Evolutionary conservation across 2,797 vertebrate genomes (phyloP).

Genomic region (Pseudochaenichthys georgianus): DNA sequence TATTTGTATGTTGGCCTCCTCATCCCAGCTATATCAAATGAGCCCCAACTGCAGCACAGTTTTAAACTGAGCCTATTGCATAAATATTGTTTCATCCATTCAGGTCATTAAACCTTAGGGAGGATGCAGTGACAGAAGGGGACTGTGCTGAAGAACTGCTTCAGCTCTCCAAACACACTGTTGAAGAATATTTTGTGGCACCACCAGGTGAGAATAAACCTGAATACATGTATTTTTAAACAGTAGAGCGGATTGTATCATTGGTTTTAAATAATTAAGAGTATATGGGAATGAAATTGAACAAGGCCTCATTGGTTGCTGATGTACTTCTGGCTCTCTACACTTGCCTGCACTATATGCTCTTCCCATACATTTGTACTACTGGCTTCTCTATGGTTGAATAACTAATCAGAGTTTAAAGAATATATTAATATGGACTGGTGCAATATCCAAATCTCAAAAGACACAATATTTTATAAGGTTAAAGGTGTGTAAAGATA

Average conservation of each 20-base stretch:
- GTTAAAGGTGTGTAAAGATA: too few species aligned
- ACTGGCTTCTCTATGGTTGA: not conserved
- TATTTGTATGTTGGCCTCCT: not conserved
- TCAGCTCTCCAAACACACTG: slow-evolving; percentile 84
- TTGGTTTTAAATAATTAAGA: not conserved
- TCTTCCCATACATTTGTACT: not conserved
- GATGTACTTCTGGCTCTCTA: not conserved
- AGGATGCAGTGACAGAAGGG: slow-evolving; percentile 87
- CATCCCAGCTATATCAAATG: not conserved
- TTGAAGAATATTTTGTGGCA: slow-evolving; percentile 96
- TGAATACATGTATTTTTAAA: not conserved
- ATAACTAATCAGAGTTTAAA: too few species aligned
- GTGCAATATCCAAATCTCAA: too few species aligned
- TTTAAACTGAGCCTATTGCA: not conserved
- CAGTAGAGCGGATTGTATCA: not conserved
- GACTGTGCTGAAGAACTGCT: slow-evolving; percentile 88
- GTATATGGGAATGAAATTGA: not conserved
- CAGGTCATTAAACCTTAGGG: slow-evolving; percentile 90
- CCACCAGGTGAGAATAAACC: slow-evolving; percentile 88
- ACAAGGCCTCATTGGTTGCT: not conserved
- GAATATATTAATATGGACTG: too few species aligned
- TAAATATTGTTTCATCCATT: slow-evolving; percentile 1
- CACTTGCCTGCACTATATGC: not conserved
- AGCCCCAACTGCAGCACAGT: not conserved
- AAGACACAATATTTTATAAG: too few species aligned